Percentiles rank a stretch among this genome's conserved stretches.
Evolutionary conservation across 2,888 invertebrate species (phyloP).

Genomic region (Clepsis dumicolana): DNA sequence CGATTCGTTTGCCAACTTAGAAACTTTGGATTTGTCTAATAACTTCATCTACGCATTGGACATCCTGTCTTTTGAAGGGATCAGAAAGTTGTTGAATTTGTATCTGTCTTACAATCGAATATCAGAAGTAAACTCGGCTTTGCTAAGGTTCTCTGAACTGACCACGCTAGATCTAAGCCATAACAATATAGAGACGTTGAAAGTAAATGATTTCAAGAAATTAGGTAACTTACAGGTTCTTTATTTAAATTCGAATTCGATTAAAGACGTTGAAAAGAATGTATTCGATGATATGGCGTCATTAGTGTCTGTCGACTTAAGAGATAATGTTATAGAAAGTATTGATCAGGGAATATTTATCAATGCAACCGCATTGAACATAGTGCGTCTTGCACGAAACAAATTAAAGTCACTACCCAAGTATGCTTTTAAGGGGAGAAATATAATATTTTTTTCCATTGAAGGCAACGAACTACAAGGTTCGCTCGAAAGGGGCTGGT

Average conservation of each 20-base stretch:
- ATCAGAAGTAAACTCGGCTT: constrained; percentile 58
- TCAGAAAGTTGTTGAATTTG: constrained; percentile 57
- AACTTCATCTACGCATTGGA: constrained; percentile 60
- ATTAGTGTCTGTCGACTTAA: constrained; percentile 57
- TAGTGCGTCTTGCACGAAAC: constrained; percentile 63
- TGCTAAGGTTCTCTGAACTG: constrained; percentile 64
- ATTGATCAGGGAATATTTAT: constrained; percentile 56
- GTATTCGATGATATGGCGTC: constrained; percentile 53
- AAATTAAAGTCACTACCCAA: constrained; percentile 59
- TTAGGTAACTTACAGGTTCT: constrained; percentile 55
- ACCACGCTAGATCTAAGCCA: constrained; percentile 57
- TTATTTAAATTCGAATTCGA: constrained; percentile 60
- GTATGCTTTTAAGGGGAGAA: constrained; percentile 62
- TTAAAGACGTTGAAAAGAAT: constrained; percentile 54
- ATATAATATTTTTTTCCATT: constrained; percentile 58
- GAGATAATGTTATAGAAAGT: constrained; percentile 57
- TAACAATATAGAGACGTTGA: constrained; percentile 59
- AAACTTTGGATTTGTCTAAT: constrained; percentile 63
- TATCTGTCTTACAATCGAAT: constrained; percentile 64
- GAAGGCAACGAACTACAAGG: constrained; percentile 61
- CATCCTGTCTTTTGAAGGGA: constrained; percentile 64
- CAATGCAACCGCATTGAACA: constrained; percentile 49
- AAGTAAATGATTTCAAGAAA: constrained; percentile 56
- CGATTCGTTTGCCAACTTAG: constrained; percentile 54
- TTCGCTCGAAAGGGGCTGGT: constrained; percentile 59